phyloP scores from a whole-genome alignment of 2,113 vertebrate species.

The Vulpes vulpes region DNA sequence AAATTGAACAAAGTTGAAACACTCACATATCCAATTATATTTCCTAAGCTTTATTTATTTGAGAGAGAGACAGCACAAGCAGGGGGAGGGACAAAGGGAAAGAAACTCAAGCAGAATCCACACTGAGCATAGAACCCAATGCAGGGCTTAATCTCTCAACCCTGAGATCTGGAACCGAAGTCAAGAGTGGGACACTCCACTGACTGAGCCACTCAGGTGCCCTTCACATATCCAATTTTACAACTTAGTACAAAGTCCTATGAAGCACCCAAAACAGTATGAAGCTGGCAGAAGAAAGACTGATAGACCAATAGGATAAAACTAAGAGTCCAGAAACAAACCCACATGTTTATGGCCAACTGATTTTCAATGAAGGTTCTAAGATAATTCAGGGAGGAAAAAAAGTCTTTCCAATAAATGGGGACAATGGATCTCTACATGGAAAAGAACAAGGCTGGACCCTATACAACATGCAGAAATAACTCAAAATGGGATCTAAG shows the following conservation, averaged over 20 bases:
- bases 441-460: background rate
- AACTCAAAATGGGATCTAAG: background rate
- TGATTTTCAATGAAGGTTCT: background rate
- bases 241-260: background rate
- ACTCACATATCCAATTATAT: background rate
- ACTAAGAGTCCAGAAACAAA: background rate
- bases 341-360: background rate
- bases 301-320: background rate
- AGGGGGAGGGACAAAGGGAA: background rate
- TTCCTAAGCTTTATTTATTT: background rate
- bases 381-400: background rate
- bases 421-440: background rate
- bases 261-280: background rate
- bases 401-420: background rate
- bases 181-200: background rate
- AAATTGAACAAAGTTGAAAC: background rate
- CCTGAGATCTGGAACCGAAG: background rate
- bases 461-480: background rate
- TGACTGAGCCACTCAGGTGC: background rate
- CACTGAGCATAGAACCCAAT: background rate
- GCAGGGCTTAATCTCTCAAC: background rate
- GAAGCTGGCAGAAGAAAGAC: background rate
- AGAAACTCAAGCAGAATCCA: background rate
- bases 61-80: background rate
- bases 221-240: background rate